Percentiles rank a stretch among this genome's conserved stretches.
phyloP scores from a whole-genome alignment of 2,888 invertebrate species.

The Cryptocephalus moraei region DNA sequence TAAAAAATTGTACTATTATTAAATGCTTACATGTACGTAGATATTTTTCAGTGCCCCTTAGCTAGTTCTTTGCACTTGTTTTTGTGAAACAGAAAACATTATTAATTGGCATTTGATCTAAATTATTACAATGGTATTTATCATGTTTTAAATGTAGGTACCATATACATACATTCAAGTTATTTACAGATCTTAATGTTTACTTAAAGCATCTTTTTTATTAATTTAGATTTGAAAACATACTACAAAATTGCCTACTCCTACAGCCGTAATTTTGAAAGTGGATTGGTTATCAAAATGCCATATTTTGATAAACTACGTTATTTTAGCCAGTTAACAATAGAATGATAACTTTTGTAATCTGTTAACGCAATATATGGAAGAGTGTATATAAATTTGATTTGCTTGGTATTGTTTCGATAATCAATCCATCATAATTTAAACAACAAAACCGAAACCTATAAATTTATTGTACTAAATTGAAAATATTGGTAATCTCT shows the following conservation, averaged over 20 bases:
- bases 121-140: no score
- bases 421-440: slow-evolving; percentile 2
- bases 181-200: slow-evolving; percentile 28
- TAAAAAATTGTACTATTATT: no score
- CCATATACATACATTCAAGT: slow-evolving; percentile 24
- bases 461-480: slow-evolving; percentile 17
- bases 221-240: slow-evolving; percentile 16
- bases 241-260: slow-evolving; percentile 13
- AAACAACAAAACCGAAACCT: slow-evolving; percentile 12
- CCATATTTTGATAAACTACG: not conserved
- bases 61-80: no score
- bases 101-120: no score
- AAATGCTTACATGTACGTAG: no score
- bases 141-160: slow-evolving; percentile 16
- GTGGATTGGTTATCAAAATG: slow-evolving; percentile 6
- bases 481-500: slow-evolving; percentile 7
- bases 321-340: not conserved
- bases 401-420: not conserved
- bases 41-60: no score
- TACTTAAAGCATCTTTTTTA: slow-evolving; percentile 32
- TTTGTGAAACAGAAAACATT: no score
- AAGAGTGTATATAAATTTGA: not conserved
- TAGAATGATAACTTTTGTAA: no score
- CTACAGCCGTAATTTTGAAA: not conserved
- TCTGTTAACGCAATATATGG: no score